A percentile compares a stretch with the other conserved stretches of the same genome.
These are phyloP conservation scores for Meleagris gallopavo DNA, from an alignment of 2,113 vertebrate genomes.

Conservation along the genomic window DNA sequence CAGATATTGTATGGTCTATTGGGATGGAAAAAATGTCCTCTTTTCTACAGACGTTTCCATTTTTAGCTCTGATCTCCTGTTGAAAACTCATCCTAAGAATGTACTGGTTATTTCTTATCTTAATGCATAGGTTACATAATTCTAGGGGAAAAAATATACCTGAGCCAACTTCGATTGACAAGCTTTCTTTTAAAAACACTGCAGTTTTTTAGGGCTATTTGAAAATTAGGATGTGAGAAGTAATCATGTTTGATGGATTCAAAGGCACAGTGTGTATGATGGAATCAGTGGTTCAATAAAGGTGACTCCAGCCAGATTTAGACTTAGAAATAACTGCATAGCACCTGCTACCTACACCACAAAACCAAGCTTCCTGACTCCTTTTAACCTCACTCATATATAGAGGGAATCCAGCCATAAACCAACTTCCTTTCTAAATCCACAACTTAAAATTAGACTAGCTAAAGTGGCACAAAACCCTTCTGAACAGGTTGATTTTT, in stretches of 20 bases:
- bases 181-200: neutral
- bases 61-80: neutral
- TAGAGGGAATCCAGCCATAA: neutral
- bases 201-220: neutral
- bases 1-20: neutral
- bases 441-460: neutral
- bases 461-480: neutral
- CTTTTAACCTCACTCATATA: neutral
- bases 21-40: neutral
- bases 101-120: conserved; percentile 1
- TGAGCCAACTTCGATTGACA: neutral
- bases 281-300: neutral
- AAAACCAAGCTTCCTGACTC: conserved; percentile 11
- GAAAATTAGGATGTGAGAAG: neutral
- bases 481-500: neutral
- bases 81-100: neutral
- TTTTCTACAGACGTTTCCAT: neutral
- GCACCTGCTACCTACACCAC: neutral
- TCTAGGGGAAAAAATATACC: neutral
- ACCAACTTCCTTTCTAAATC: neutral
- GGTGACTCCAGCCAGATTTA: conserved; percentile 7
- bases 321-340: neutral
- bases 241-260: conserved; percentile 6
- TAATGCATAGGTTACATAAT: neutral
- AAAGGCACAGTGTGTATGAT: neutral